A percentile compares a stretch with the other conserved stretches of the same genome.
phyloP scores from a whole-genome alignment of 2,113 vertebrate species.

The Onychorhynchus coronatus region DNA sequence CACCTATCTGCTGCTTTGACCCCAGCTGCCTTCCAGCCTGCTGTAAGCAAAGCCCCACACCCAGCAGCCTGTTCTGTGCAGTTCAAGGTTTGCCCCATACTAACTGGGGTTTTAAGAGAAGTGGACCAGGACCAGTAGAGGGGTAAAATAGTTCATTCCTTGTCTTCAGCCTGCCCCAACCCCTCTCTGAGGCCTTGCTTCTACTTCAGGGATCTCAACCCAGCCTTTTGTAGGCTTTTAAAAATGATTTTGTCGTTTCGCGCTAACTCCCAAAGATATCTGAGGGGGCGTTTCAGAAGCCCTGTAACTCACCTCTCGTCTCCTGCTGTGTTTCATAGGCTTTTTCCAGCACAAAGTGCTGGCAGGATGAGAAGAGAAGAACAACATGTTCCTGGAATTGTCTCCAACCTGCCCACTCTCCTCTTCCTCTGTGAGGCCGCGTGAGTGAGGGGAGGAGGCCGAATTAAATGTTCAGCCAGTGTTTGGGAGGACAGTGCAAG shows the following conservation, averaged over 20 bases:
- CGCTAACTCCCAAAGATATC: fast-evolving
- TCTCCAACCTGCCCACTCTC: conserved; percentile 43
- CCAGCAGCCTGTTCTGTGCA: fast-evolving
- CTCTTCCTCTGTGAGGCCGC: not conserved
- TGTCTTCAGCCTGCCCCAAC: not conserved
- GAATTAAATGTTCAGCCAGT: conserved; percentile 28
- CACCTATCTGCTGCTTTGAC: not conserved
- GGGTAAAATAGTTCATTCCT: not conserved
- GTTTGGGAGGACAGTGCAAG: not conserved
- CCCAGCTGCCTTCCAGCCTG: not conserved
- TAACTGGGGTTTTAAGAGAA: not conserved
- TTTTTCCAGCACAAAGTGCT: not conserved
- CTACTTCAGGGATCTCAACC: not conserved
- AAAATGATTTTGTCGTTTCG: not conserved
- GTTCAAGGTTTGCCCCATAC: not conserved
- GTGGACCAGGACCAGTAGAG: not conserved
- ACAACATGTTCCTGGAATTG: conserved; percentile 39
- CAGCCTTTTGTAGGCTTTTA: not conserved
- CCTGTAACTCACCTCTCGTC: not conserved
- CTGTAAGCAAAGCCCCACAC: not conserved
- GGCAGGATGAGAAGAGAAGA: conserved; percentile 2
- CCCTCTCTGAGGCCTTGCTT: not conserved
- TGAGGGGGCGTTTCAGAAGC: not conserved
- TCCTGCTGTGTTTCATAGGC: not conserved
- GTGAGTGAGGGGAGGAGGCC: not conserved